A percentile compares a stretch with the other conserved stretches of the same genome.
phyloP scores from a whole-genome alignment of 2,797 vertebrate species.

The Xenentodon cancila region DNA sequence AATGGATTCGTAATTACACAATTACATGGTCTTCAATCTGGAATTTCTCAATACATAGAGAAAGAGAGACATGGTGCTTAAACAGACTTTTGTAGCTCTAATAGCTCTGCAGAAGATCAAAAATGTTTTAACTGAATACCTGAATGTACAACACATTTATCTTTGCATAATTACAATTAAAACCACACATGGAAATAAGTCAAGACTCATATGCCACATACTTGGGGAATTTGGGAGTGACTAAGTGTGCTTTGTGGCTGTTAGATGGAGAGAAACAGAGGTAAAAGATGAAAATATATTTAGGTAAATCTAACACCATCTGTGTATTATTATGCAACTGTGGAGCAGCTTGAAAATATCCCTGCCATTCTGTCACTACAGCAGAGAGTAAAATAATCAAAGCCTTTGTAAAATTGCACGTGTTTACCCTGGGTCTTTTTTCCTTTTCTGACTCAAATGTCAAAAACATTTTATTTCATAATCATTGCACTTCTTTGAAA shows the following conservation, averaged over 20 bases:
- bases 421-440: constrained; percentile 3
- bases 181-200: no score
- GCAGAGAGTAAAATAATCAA: constrained; percentile 17
- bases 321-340: constrained; percentile 45
- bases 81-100: neutral
- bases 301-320: constrained; percentile 44
- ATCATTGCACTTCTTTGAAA: no score
- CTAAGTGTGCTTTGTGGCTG: constrained; percentile 9
- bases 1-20: constrained; percentile 66
- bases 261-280: constrained; percentile 27
- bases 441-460: constrained; percentile 16
- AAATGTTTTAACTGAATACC: no score
- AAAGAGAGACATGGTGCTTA: neutral
- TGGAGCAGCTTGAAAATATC: constrained; percentile 41
- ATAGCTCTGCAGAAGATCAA: no score
- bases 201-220: no score
- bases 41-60: constrained; percentile 15
- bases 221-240: neutral
- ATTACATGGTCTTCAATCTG: constrained; percentile 53
- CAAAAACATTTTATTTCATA: no score
- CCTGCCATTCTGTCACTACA: neutral
- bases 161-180: no score
- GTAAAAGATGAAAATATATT: constrained; percentile 29
- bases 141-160: no score
- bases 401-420: constrained; percentile 6